phyloP scores from a whole-genome alignment of 1,140 invertebrate species.

The Drosophila pseudoobscura region DNA sequence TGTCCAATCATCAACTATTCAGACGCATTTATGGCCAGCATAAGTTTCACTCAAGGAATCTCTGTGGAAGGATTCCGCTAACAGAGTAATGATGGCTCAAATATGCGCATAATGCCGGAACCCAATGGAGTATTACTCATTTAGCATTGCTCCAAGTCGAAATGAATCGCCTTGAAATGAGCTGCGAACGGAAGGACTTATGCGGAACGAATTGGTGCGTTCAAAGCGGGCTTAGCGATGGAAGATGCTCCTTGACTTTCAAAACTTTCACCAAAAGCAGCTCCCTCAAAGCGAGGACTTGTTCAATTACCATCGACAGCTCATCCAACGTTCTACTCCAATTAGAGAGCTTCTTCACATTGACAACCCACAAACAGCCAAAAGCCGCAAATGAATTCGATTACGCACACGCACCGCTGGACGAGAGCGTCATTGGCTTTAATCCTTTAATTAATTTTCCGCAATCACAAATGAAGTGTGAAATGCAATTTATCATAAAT shows the following conservation, averaged over 20 bases:
- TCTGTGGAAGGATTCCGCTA: conserved; percentile 38
- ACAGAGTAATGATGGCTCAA: conserved; percentile 52
- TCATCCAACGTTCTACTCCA: too few relatives aligned
- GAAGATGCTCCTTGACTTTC: too few relatives aligned
- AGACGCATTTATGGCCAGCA: conserved; percentile 37
- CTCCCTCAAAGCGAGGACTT: too few relatives aligned
- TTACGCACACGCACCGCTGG: conserved; percentile 58
- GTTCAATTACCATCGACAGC: too few relatives aligned
- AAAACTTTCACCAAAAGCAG: too few relatives aligned
- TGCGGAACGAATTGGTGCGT: too few relatives aligned
- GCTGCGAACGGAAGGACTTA: conserved; percentile 23
- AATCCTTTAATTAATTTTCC: conserved; percentile 56
- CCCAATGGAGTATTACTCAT: conserved; percentile 19
- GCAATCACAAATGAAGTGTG: conserved; percentile 44
- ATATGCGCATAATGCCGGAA: conserved; percentile 66
- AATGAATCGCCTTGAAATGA: conserved; percentile 13
- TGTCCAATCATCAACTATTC: conserved; percentile 62
- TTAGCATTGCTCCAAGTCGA: conserved; percentile 8
- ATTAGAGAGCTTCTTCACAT: conserved; percentile 9
- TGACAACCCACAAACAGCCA: conserved; percentile 3
- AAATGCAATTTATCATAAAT: conserved; percentile 31
- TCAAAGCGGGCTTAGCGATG: too few relatives aligned
- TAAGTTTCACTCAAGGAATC: conserved; percentile 39
- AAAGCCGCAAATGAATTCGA: conserved; percentile 45
- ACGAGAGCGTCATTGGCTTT: conserved; percentile 15